Percentiles rank a stretch among this genome's conserved stretches.
phyloP scores from a whole-genome alignment of 2,888 invertebrate genomes.

The Parnassius glacialis region DNA sequence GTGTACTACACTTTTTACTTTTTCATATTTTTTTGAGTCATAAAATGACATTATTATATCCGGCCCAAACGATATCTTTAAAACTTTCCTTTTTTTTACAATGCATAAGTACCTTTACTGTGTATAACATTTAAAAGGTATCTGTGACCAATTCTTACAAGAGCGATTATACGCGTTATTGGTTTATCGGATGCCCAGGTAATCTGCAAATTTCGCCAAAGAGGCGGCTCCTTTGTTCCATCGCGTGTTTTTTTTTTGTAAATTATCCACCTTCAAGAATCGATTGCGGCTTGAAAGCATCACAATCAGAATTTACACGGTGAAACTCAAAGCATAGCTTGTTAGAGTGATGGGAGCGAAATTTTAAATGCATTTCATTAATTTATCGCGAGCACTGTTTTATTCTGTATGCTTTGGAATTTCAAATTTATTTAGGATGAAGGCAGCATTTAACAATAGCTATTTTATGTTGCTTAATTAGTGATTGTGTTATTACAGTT shows the following conservation, averaged over 20 bases:
- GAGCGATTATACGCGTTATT: constrained; percentile 61
- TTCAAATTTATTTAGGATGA: neutral
- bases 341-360: constrained; percentile 48
- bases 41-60: no score
- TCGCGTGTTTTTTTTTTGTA: constrained; percentile 55
- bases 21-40: no score
- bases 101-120: neutral
- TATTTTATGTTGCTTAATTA: neutral
- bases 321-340: constrained; percentile 66
- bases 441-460: neutral
- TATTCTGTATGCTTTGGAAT: constrained; percentile 26
- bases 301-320: constrained; percentile 70
- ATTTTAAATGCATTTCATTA: constrained; percentile 40
- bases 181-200: constrained; percentile 74
- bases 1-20: no score
- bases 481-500: no score
- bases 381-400: constrained; percentile 22
- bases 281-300: constrained; percentile 54
- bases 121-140: neutral
- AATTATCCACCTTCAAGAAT: constrained; percentile 66
- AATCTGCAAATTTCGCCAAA: constrained; percentile 74
- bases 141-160: constrained; percentile 44
- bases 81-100: no score
- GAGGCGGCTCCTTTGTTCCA: constrained; percentile 70
- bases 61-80: no score